These are phyloP conservation scores for Heteromyza rotundicornis DNA, from an alignment of 2,888 invertebrate species.

Conservation along the genomic window DNA sequence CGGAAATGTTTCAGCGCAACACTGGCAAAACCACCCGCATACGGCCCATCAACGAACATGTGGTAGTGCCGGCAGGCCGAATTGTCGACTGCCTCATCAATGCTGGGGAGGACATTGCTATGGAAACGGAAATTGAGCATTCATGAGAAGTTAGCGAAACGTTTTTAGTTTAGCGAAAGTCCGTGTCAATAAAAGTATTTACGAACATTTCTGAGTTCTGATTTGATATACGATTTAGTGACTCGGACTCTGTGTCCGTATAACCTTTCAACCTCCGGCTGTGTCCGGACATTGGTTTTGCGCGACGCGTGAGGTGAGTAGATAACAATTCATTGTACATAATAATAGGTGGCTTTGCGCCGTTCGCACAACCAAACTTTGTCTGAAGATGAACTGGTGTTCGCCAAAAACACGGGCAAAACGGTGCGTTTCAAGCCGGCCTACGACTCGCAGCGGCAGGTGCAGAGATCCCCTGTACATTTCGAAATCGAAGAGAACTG, in stretches of 20 bases:
- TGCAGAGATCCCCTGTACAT: too few relatives aligned
- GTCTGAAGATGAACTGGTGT: conserved; percentile 39
- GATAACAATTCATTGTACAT: too few relatives aligned
- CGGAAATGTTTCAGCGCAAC: conserved; percentile 39
- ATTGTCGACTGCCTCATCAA: conserved; percentile 7
- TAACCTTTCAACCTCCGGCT: too few relatives aligned
- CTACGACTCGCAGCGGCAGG: too few relatives aligned
- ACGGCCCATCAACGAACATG: conserved; percentile 12
- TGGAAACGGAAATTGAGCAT: conserved; percentile 11
- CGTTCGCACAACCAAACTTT: conserved; percentile 30
- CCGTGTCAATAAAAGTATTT: too few relatives aligned
- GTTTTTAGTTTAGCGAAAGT: too few relatives aligned
- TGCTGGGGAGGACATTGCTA: conserved; percentile 16
- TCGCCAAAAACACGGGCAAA: conserved; percentile 15
- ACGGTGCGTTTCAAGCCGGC: neutral
- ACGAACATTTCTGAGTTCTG: too few relatives aligned
- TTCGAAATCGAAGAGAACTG: too few relatives aligned
- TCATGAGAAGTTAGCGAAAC: conserved; percentile 13
- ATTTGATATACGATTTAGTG: too few relatives aligned
- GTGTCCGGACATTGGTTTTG: conserved; percentile 38
- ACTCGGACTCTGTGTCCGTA: too few relatives aligned
- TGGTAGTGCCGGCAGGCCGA: neutral
- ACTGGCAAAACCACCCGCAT: conserved; percentile 38
- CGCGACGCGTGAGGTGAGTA: conserved; percentile 37
- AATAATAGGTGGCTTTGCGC: too few relatives aligned